Conservation (phyloP, 2,888 invertebrate species). For the Orthosia gothica region DNA sequence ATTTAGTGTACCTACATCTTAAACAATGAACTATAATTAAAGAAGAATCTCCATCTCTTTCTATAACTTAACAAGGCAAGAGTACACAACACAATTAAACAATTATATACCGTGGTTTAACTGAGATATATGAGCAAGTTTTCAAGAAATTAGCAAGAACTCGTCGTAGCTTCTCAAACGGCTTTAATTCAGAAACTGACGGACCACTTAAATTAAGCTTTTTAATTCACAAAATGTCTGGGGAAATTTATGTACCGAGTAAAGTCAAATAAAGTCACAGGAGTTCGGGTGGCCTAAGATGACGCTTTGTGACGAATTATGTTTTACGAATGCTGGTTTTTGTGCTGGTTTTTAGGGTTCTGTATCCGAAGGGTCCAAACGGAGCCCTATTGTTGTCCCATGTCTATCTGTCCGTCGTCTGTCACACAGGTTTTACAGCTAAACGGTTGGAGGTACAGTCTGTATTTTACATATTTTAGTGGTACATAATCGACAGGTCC, state of each 20-base stretch:
- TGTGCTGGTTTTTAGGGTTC: no score
- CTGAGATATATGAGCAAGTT: constrained; percentile 44
- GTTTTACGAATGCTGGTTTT: neutral
- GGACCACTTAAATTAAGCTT: constrained; percentile 70
- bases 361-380: no score
- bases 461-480: no score
- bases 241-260: constrained; percentile 68
- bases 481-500: no score
- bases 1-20: neutral
- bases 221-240: constrained; percentile 70
- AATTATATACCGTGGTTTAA: constrained; percentile 32
- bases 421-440: no score
- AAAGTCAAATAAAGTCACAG: constrained; percentile 68
- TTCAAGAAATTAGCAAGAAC: constrained; percentile 35
- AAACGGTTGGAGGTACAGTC: no score
- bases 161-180: constrained; percentile 42
- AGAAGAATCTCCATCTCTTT: neutral
- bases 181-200: constrained; percentile 64
- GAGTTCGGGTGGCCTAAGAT: constrained; percentile 54
- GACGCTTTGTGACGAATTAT: constrained; percentile 36
- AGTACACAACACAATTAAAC: constrained; percentile 18
- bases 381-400: no score
- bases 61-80: constrained; percentile 6
- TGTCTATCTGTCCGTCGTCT: no score
- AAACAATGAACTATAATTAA: neutral